Base-by-base conservation (phyloP, 2,888 invertebrate genomes). In the Ashinkailepas kermadecensis region DNA sequence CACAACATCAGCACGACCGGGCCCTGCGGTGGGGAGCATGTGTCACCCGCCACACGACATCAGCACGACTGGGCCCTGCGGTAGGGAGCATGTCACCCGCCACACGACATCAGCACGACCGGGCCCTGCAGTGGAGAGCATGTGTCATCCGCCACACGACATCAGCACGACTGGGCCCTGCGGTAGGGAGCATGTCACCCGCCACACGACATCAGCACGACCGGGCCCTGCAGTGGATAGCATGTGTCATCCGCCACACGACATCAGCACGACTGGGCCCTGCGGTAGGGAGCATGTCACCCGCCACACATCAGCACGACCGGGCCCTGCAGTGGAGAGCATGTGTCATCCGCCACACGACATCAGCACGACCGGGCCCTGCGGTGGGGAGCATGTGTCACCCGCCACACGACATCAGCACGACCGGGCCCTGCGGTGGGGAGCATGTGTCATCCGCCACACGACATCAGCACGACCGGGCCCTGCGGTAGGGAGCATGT, bases 181-280 rank as follows among this genome's bases (percentile, higher is more conserved):
- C 15, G 18, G 70, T 0, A 15, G 18, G 4, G 7, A 1, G 11
- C 4, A 23, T 39, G 39, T n/a, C n/a, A n/a, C n/a, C n/a, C n/a
- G n/a, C n/a, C n/a, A n/a, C n/a, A n/a, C n/a, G n/a, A n/a, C n/a
- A n/a, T n/a, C n/a, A n/a, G n/a, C n/a, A n/a, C n/a, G 65, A 89
- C 86, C 57, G 87, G 67, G 21, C 83, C 82, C 84, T 84, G 84
- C 15, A 7, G 70, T 0, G 3, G 18, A 12, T 0, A 1, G 11
- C 4, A 23, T 39, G 39, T n/a, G n/a, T n/a, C n/a, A n/a, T n/a
- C n/a, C n/a, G n/a, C n/a, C n/a, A n/a, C n/a, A n/a, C n/a, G n/a
- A n/a, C n/a, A n/a, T n/a, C n/a, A n/a, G n/a, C n/a, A n/a, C n/a
- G 65, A 89, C 86, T 56, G 87, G 67, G 21, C 83, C 82, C 84